A percentile compares a stretch with the other conserved stretches of the same genome.
Conservation (phyloP, 1,140 invertebrate genomes). For the Microplitis demolitor region DNA sequence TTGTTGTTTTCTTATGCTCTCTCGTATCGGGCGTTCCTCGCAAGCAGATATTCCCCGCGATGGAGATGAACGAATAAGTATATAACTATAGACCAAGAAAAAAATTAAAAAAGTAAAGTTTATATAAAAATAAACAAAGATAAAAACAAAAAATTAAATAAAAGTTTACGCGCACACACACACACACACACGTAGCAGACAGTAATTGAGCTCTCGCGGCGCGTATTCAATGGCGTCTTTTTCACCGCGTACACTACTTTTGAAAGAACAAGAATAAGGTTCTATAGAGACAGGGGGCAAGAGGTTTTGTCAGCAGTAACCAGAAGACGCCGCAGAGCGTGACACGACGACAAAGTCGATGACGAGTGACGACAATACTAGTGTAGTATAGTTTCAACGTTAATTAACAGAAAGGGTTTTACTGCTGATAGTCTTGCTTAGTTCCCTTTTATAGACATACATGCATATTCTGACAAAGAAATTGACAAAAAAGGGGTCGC, state of each 20-base stretch:
- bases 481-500: constrained; percentile 7
- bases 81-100: no score
- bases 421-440: constrained; percentile 2
- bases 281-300: not conserved
- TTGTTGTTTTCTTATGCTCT: not conserved
- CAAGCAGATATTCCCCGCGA: not conserved
- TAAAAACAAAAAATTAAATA: not conserved
- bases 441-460: not conserved
- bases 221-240: constrained; percentile 8
- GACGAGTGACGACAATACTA: constrained; percentile 5
- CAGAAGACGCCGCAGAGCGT: constrained; percentile 16
- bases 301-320: not conserved
- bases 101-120: no score
- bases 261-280: not conserved
- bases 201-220: constrained; percentile 7
- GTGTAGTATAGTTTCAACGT: not conserved
- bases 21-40: constrained; percentile 3
- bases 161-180: not conserved
- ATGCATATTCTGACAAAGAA: constrained; percentile 4
- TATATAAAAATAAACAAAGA: no score
- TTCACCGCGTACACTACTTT: not conserved
- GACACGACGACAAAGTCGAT: constrained; percentile 19
- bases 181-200: not conserved
- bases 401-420: constrained; percentile 20
- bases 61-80: not conserved